phyloP scores from a whole-genome alignment of 2,888 invertebrate genomes.

The Cheilosia variabilis region DNA sequence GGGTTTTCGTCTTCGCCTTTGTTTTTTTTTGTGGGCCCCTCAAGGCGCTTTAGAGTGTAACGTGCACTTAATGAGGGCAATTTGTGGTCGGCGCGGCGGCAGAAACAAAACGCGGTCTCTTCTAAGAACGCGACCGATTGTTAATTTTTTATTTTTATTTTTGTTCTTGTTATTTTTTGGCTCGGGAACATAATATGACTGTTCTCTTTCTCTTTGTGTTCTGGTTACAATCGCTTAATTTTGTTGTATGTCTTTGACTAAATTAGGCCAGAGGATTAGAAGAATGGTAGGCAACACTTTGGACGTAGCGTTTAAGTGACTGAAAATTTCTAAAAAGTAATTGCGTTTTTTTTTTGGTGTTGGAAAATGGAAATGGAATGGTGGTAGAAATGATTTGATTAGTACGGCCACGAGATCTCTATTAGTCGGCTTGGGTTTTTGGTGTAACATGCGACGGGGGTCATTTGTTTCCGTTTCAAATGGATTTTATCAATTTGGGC shows the following conservation, averaged over 20 bases:
- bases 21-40: constrained; percentile 4
- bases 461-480: constrained; percentile 29
- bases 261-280: constrained; percentile 26
- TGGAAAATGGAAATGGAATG: constrained; percentile 25
- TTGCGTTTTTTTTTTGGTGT: constrained; percentile 41
- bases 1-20: constrained; percentile 2
- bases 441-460: constrained; percentile 36
- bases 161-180: neutral
- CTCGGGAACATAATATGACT: constrained; percentile 21
- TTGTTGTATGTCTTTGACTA: constrained; percentile 41
- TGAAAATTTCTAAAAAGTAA: constrained; percentile 30
- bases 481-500: constrained; percentile 4
- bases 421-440: constrained; percentile 2
- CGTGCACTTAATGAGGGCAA: constrained; percentile 70
- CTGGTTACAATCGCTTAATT: constrained; percentile 55
- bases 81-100: constrained; percentile 67
- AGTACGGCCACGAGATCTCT: constrained; percentile 34
- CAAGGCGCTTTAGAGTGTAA: constrained; percentile 50
- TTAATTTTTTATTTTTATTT: constrained; percentile 8
- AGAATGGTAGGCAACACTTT: constrained; percentile 28
- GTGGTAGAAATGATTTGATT: constrained; percentile 34
- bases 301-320: constrained; percentile 51
- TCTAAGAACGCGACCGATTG: constrained; percentile 42
- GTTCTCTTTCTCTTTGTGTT: constrained; percentile 39
- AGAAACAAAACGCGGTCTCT: constrained; percentile 40